A percentile compares a stretch with the other conserved stretches of the same genome.
phyloP scores from a whole-genome alignment of 2,888 invertebrate genomes.

The Lomographa bimaculata region DNA sequence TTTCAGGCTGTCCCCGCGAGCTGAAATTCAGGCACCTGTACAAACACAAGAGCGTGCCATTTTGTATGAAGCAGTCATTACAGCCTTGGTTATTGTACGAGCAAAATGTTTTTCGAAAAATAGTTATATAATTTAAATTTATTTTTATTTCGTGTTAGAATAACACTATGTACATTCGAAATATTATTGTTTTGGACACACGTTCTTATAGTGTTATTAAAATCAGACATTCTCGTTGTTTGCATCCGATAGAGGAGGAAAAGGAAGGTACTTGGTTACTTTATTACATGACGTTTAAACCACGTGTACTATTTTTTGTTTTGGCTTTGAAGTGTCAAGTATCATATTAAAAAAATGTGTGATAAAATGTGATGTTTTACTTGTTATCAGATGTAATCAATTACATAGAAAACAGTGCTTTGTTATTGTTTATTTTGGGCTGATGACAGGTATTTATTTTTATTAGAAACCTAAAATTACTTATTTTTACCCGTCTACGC shows the following conservation, averaged over 20 bases:
- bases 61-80: constrained; percentile 40
- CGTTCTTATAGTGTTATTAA: constrained; percentile 65
- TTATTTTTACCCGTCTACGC: no score
- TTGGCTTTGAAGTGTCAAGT: no score
- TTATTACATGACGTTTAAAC: no score
- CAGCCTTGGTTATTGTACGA: constrained; percentile 19
- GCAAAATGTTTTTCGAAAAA: constrained; percentile 14
- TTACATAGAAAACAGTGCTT: no score
- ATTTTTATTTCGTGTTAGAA: background rate
- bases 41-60: constrained; percentile 70
- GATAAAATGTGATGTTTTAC: no score
- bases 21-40: constrained; percentile 69
- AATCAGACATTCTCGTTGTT: constrained; percentile 65
- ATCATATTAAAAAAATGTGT: no score
- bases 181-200: constrained; percentile 59
- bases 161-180: constrained; percentile 56
- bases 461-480: no score
- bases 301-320: no score
- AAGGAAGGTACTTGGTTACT: constrained; percentile 14
- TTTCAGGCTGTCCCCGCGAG: constrained; percentile 44
- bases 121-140: background rate
- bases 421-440: no score
- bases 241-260: constrained; percentile 68
- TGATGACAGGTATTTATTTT: no score
- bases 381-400: no score